phyloP scores from a whole-genome alignment of 2,113 vertebrate species.

The Phycodurus eques region DNA sequence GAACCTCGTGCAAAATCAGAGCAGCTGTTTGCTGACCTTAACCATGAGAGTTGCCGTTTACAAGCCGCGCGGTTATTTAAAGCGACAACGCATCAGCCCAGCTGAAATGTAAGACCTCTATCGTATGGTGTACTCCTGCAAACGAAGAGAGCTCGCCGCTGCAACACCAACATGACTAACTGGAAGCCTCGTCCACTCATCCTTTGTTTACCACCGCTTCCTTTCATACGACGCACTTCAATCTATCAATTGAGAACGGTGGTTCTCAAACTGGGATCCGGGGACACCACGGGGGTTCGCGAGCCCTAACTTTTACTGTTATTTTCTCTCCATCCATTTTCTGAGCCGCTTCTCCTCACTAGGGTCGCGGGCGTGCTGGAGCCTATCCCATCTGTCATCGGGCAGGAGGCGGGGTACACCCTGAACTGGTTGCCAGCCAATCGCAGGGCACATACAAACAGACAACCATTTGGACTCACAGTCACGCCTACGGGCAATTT shows the following conservation, averaged over 20 bases:
- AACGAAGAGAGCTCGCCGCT: conserved; percentile 35
- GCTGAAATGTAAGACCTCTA: conserved; percentile 32
- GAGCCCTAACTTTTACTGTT: background rate
- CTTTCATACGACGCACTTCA: background rate
- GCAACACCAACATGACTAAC: conserved; percentile 31
- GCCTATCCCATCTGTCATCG: too few species aligned
- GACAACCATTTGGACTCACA: too few species aligned
- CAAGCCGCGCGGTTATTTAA: conserved; percentile 55
- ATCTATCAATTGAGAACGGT: background rate
- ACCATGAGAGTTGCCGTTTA: conserved; percentile 43
- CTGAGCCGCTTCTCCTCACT: too few species aligned
- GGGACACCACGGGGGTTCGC: too few species aligned
- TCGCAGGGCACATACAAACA: too few species aligned
- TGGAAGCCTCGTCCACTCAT: conserved; percentile 33
- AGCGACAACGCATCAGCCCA: conserved; percentile 31
- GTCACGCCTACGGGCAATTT: too few species aligned
- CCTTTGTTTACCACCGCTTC: background rate
- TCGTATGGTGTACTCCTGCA: conserved; percentile 5
- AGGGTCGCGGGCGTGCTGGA: too few species aligned
- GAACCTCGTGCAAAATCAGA: conserved; percentile 25
- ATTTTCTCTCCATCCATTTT: too few species aligned
- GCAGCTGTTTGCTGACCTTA: conserved; percentile 59
- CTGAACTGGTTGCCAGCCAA: too few species aligned
- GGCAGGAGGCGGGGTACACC: too few species aligned
- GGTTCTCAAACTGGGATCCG: background rate